Conservation (phyloP, 2,113 vertebrate genomes). For the Chaetura pelagica region DNA sequence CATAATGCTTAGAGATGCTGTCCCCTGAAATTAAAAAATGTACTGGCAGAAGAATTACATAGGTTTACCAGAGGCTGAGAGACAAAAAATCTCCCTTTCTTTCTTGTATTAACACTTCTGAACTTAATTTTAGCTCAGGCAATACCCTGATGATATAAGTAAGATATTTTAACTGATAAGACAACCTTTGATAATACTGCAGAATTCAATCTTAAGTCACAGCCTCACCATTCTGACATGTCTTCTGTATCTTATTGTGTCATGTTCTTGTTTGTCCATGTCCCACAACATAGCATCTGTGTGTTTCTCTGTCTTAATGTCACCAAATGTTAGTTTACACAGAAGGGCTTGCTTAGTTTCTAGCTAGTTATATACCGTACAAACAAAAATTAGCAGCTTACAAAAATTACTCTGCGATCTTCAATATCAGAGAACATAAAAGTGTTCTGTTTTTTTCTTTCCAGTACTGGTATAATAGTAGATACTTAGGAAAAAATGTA, state of each 20-base stretch:
- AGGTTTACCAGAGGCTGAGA: neutral
- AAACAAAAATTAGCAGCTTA: conserved; percentile 55
- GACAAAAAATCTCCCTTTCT: neutral
- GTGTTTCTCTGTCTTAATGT: conserved; percentile 62
- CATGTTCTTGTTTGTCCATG: conserved; percentile 46
- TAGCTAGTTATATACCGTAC: conserved; percentile 13
- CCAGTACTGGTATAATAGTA: neutral
- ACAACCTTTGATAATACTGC: neutral
- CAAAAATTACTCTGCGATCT: neutral
- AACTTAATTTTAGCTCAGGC: neutral
- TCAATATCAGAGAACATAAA: neutral
- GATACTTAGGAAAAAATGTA: neutral
- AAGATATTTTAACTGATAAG: neutral
- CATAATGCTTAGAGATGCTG: neutral
- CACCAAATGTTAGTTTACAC: conserved; percentile 58
- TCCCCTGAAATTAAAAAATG: neutral
- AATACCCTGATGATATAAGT: neutral
- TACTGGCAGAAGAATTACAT: neutral
- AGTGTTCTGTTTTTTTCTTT: neutral
- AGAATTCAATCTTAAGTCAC: neutral
- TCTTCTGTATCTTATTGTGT: neutral
- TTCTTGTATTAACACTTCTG: neutral
- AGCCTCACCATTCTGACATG: neutral
- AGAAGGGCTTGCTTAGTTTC: conserved; percentile 36
- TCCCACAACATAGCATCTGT: conserved; percentile 25